Percentiles rank a stretch among this genome's conserved stretches.
phyloP scores from a whole-genome alignment of 1,140 invertebrate genomes.

The Periplaneta americana region DNA sequence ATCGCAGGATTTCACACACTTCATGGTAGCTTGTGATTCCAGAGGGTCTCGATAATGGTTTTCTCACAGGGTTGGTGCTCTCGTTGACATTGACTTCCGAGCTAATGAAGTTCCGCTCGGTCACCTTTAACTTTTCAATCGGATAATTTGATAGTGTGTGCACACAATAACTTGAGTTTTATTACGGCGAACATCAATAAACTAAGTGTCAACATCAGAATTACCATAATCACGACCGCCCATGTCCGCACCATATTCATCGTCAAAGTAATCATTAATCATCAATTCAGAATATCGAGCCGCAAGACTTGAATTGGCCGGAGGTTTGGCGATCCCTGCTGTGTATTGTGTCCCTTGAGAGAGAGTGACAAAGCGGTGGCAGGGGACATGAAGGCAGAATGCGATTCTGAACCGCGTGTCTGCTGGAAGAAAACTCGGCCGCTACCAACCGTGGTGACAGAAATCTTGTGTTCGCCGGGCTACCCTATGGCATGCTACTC shows the following conservation, averaged over 20 bases:
- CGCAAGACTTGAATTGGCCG: background rate
- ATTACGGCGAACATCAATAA: background rate
- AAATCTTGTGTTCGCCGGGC: too few relatives aligned
- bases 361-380: constrained; percentile 7
- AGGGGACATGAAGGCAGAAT: background rate
- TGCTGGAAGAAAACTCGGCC: background rate
- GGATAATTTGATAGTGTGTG: too few relatives aligned
- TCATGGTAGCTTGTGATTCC: too few relatives aligned
- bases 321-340: background rate
- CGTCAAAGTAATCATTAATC: background rate
- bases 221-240: background rate
- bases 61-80: too few relatives aligned
- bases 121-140: too few relatives aligned
- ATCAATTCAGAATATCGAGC: background rate
- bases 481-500: too few relatives aligned
- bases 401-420: background rate
- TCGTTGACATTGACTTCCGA: too few relatives aligned
- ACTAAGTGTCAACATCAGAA: background rate
- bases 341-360: constrained; percentile 11
- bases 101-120: too few relatives aligned
- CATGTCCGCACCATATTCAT: background rate
- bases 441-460: too few relatives aligned
- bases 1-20: too few relatives aligned
- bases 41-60: too few relatives aligned
- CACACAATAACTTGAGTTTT: too few relatives aligned